Base-by-base conservation (phyloP, 1,140 invertebrate genomes). In the Brachionus rotundiformis region DNA sequence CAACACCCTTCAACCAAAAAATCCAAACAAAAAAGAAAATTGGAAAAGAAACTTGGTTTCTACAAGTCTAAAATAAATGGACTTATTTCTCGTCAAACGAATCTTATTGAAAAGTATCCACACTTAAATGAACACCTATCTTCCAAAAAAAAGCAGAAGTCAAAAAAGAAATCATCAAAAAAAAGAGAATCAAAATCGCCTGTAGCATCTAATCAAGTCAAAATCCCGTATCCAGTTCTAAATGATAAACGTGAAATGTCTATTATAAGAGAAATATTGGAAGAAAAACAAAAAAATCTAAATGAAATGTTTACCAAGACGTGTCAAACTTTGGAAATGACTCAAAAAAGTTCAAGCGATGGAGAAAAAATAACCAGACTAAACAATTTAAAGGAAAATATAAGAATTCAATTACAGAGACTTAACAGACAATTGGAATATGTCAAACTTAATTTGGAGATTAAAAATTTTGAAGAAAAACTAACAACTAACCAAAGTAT, bases 161-260 rank as follows among this genome's bases (percentile, higher is more conserved):
- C 59, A 27, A 79, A 33, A 4, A 79, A 79, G 41, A 54, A 19
- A 13, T 33, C 19, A 1, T 31, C 16, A 47, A 79, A 63, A 7
- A 29, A 3, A 11, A 54, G 25, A 79, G 19, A 59, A 33, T n/a
- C n/a, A 33, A 59, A 29, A 59, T 33, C 44, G 11, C 16, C 36
- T 47, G 19, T 1, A 6, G 19, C 65, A 36, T 5, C 33, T 3
- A 73, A 73, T 44, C 19, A 19, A 6, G 11, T 63, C 8, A 79
- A 79, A 39, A 7, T 79, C 19, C 76, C 76, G 0, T 79, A 79
- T 33, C 76, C 76, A 19, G 76, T 79, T 23, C 10, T 79, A 19
- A 79, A 79, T 23, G 76, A 79, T n/a, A 79, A 79, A 16, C 76
- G 76, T 0, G 76, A 79, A 13, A 79, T 79, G 76, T 13, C 2